Conservation (phyloP, 2,888 invertebrate species). For the Trissoscelio sp. region DNA sequence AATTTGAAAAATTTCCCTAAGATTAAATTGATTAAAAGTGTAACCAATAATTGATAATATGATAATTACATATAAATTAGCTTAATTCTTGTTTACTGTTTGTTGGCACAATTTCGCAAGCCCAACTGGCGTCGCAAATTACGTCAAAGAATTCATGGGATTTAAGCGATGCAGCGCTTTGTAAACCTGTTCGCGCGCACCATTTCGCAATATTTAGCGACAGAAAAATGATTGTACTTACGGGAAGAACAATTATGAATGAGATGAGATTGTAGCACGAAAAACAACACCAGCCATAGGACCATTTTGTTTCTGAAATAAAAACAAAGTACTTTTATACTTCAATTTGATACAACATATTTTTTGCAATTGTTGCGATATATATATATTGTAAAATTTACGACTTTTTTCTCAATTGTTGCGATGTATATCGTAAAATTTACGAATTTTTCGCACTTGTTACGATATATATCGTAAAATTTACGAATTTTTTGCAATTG, state of each 20-base stretch:
- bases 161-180: constrained; percentile 40
- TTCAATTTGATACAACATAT: too few species aligned
- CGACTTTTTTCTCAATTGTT: too few species aligned
- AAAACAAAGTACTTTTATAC: not conserved
- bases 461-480: too few species aligned
- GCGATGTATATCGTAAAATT: too few species aligned
- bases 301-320: constrained; percentile 35
- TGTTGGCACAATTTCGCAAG: constrained; percentile 58
- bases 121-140: constrained; percentile 12
- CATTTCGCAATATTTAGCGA: constrained; percentile 46
- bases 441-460: too few species aligned
- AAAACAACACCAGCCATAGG: constrained; percentile 22
- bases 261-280: constrained; percentile 34
- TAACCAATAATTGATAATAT: not conserved
- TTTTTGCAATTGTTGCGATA: too few species aligned
- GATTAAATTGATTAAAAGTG: too few species aligned
- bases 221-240: constrained; percentile 53
- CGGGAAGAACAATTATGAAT: constrained; percentile 46
- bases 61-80: not conserved
- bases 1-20: too few species aligned
- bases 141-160: constrained; percentile 43
- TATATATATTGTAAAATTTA: too few species aligned
- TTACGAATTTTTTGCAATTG: too few species aligned
- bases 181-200: constrained; percentile 53
- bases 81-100: constrained; percentile 25